phyloP scores from a whole-genome alignment of 2,888 invertebrate genomes.

The Drosophila differens region DNA sequence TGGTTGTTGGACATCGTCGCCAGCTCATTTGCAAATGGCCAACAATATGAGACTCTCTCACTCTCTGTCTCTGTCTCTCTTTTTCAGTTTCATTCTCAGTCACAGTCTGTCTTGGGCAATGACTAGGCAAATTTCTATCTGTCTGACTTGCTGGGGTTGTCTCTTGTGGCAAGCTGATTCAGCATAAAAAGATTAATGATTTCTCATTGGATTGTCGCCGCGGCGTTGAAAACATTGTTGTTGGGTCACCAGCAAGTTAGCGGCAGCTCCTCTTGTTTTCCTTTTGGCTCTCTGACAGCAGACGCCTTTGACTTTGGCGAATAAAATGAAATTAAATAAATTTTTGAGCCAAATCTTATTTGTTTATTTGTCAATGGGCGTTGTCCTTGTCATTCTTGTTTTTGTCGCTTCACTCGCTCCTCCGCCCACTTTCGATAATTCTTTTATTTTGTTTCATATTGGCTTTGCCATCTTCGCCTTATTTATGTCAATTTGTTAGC shows the following conservation, averaged over 20 bases:
- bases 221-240: conserved; percentile 36
- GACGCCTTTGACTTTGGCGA: conserved; percentile 62
- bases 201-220: conserved; percentile 57
- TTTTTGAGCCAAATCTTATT: conserved; percentile 75
- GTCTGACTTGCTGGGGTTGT: conserved; percentile 18
- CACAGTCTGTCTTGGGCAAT: conserved; percentile 35
- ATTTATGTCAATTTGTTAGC: conserved; percentile 72
- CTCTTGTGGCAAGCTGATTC: conserved; percentile 65
- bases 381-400: conserved; percentile 30
- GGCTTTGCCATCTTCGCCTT: conserved; percentile 43
- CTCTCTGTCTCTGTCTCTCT: background rate
- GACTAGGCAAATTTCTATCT: conserved; percentile 50
- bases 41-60: conserved; percentile 30
- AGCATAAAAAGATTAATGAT: conserved; percentile 79
- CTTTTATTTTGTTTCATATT: conserved; percentile 62
- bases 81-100: background rate
- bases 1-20: conserved; percentile 13
- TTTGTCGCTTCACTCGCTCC: conserved; percentile 10
- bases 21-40: conserved; percentile 76
- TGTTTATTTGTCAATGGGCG: conserved; percentile 67
- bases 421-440: conserved; percentile 49
- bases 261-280: conserved; percentile 26
- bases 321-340: conserved; percentile 78
- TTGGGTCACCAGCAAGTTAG: conserved; percentile 33
- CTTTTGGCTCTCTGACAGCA: conserved; percentile 25